These are phyloP conservation scores for Escarpia spicata DNA, from an alignment of 2,888 invertebrate genomes.

Conservation along the genomic window DNA sequence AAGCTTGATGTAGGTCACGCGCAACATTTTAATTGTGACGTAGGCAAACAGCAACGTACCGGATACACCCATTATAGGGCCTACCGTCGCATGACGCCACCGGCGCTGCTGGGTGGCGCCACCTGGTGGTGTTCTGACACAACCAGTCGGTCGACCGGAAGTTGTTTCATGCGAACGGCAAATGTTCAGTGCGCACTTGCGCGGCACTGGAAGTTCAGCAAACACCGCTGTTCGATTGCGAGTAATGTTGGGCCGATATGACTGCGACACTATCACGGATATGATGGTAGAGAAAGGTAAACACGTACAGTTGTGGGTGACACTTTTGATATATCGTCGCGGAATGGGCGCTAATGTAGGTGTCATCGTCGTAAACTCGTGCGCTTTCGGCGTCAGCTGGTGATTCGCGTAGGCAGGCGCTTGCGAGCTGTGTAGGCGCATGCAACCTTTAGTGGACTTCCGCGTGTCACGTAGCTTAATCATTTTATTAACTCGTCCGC, in stretches of 20 bases:
- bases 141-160: background rate
- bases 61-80: background rate
- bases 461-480: background rate
- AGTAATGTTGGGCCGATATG: background rate
- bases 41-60: too few species aligned
- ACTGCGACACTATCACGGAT: background rate
- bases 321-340: background rate
- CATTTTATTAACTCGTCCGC: background rate
- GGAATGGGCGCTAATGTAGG: background rate
- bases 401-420: background rate
- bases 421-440: background rate
- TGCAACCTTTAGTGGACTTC: background rate
- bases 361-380: background rate
- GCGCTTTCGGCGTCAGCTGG: background rate
- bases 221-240: background rate
- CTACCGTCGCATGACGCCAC: background rate
- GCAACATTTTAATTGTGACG: too few species aligned
- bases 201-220: background rate
- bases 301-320: background rate
- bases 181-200: background rate
- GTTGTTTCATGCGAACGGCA: background rate
- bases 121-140: background rate
- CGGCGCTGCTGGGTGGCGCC: background rate
- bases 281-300: background rate
- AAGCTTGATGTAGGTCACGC: too few species aligned